A percentile compares a stretch with the other conserved stretches of the same genome.
Evolutionary conservation across 2,888 invertebrate species (phyloP).

Genomic region (Prosopocoilus inquinatus): DNA sequence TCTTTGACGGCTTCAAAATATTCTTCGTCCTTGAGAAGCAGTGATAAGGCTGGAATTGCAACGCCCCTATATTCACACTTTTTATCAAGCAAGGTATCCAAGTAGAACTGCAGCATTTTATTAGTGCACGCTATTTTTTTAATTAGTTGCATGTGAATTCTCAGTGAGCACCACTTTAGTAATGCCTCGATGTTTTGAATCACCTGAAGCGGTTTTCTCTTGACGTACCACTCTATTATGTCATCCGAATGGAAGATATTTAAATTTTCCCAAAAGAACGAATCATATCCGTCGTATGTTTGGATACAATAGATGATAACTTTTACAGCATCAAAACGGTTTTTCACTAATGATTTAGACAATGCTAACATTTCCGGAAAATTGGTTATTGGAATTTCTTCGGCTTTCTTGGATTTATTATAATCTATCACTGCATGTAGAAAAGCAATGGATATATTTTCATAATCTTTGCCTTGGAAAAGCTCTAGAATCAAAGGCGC

Average conservation of each 20-base stretch:
- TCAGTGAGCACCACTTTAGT: not conserved
- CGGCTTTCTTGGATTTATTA: not conserved
- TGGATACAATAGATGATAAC: not conserved
- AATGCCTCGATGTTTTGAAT: not conserved
- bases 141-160: not conserved
- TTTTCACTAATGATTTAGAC: not conserved
- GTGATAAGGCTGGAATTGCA: conserved; percentile 2
- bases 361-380: not conserved
- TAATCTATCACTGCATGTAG: not conserved
- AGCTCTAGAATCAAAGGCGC: not conserved
- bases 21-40: not conserved
- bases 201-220: not conserved
- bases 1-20: not conserved
- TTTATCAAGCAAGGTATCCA: not conserved
- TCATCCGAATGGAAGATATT: not conserved
- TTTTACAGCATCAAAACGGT: not conserved
- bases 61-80: not conserved
- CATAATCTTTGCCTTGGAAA: not conserved
- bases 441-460: not conserved
- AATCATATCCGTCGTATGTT: not conserved
- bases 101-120: not conserved
- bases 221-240: not conserved
- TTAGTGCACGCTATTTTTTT: not conserved
- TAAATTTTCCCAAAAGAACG: not conserved
- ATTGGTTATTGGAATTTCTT: not conserved